Evolutionary conservation across 2,888 invertebrate species (phyloP).

Genomic region (Nasonovia ribisnigri): DNA sequence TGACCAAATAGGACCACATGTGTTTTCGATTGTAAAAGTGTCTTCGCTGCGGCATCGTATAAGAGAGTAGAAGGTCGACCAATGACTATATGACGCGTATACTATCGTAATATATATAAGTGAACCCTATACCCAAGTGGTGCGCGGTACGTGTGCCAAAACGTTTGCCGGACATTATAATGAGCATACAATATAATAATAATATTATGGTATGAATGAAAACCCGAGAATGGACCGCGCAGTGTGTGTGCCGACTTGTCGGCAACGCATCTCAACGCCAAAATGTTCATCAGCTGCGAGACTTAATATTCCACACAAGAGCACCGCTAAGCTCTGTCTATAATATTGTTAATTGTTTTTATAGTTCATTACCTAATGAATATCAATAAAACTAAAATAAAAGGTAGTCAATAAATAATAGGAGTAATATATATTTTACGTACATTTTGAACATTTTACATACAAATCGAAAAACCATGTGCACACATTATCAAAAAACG

Average conservation of each 20-base stretch:
- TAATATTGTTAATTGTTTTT: neutral
- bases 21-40: slow-evolving; percentile 10
- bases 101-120: neutral
- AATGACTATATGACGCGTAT: neutral
- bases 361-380: neutral
- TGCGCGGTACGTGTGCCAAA: neutral
- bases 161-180: neutral
- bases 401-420: neutral
- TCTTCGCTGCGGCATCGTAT: neutral
- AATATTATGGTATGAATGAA: neutral
- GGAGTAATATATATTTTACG: too few species aligned
- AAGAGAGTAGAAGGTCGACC: neutral
- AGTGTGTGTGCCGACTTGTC: neutral
- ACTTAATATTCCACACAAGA: neutral
- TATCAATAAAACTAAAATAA: neutral
- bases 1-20: slow-evolving; percentile 11
- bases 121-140: neutral
- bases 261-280: neutral
- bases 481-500: neutral
- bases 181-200: neutral
- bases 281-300: neutral
- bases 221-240: neutral
- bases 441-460: too few species aligned
- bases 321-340: neutral
- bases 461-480: too few species aligned